phyloP scores from a whole-genome alignment of 2,888 invertebrate species.

The Drosophila putrida region DNA sequence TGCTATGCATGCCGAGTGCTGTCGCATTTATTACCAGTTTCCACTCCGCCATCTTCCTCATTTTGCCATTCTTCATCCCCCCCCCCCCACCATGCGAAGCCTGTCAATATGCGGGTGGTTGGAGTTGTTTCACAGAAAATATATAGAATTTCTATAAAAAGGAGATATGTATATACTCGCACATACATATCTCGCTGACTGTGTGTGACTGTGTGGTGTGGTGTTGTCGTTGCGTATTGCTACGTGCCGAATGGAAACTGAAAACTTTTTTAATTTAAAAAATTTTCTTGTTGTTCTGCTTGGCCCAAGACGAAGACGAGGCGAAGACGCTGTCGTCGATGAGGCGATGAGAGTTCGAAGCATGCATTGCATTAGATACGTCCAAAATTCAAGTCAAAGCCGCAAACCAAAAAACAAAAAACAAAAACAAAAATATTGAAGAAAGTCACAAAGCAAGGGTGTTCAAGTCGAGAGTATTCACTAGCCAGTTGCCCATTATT shows the following conservation, averaged over 20 bases:
- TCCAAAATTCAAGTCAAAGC: constrained; percentile 7
- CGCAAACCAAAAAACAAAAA: constrained; percentile 10
- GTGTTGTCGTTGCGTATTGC: constrained; percentile 74
- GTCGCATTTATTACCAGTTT: constrained; percentile 74
- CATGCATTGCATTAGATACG: constrained; percentile 73
- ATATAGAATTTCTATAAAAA: constrained; percentile 21
- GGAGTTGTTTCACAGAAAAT: constrained; percentile 16
- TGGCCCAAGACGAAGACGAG: constrained; percentile 35
- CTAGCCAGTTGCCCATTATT: neutral
- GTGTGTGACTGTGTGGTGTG: too few species aligned
- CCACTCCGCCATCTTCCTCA: constrained; percentile 3
- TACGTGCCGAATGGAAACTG: constrained; percentile 77
- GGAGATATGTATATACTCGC: constrained; percentile 35
- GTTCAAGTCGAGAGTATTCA: neutral
- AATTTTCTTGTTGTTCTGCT: constrained; percentile 59
- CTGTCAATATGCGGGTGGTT: constrained; percentile 47
- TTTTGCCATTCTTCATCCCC: too few species aligned
- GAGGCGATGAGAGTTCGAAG: constrained; percentile 50
- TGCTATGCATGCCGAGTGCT: constrained; percentile 75
- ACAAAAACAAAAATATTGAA: constrained; percentile 7
- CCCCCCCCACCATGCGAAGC: neutral
- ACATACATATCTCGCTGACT: constrained; percentile 43
- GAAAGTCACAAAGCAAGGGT: neutral
- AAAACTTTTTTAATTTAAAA: constrained; percentile 78
- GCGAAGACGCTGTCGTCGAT: constrained; percentile 49